Evolutionary conservation across 2,888 invertebrate genomes (phyloP), one percentile per base, ranked within the genome.

Genomic region (Caenorhabditis sp.): DNA sequence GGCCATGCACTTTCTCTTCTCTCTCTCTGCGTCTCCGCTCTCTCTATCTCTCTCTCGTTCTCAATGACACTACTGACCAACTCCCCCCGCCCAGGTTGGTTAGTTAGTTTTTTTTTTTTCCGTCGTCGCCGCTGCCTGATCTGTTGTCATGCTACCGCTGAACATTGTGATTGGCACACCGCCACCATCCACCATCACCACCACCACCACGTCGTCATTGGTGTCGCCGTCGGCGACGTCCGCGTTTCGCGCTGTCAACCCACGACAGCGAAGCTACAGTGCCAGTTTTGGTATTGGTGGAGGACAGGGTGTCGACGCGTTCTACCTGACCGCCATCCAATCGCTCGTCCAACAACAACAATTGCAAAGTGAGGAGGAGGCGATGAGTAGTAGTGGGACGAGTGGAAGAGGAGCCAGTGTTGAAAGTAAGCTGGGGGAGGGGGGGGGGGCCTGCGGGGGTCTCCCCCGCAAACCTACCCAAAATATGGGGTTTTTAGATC

Each of bases 181-280:
- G 7, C 17, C 57, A 27, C 26, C 56, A 27, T n/a, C 57, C 26
- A 20, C 27, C 7, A 23, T 4, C 10, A 53, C 53, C 8, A 23
- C 53, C 21, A 21, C 56, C 17, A 12, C 56, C 1, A 4, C 56
- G 8, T 26, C n/a, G 3, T 56, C 57, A 49, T 68, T 63, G 25
- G 63, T 76, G 21, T 67, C 65, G 12, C 76, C 72, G 31, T 70
- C 73, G 7, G 53, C 71, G 10, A 50, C 77, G 3, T 72, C 72
- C 1, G 77, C 78, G 0, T 77, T 81, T 59, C 78, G 78, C 36
- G 74, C 75, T n/a, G 74, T 79, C 43, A 58, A 67, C 12, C 76
- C 77, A 14, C 64, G 63, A 53, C 31, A 36, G n/a, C 12, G 43
- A 43, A 43, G 14, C 3, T 10, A 10, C 17, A 43, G 43, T 43